Conservation (phyloP, 2,113 vertebrate species). For the Prionailurus bengalensis region DNA sequence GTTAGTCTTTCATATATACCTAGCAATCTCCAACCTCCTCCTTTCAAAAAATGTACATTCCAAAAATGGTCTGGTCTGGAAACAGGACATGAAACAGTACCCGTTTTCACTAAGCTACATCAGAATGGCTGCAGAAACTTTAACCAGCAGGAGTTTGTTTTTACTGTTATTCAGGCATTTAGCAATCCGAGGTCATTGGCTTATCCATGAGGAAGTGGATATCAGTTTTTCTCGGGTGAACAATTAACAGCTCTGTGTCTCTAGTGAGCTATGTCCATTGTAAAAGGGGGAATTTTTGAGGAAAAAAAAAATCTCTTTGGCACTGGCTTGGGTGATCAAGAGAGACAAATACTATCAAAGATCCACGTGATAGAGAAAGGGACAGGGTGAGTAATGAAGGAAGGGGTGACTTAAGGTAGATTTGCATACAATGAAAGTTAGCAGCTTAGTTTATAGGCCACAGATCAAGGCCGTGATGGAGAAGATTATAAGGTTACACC, state of each 20-base stretch:
- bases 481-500: conserved; percentile 20
- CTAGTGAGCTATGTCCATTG: background rate
- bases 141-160: background rate
- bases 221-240: conserved; percentile 25
- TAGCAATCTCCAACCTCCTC: background rate
- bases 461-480: conserved; percentile 31
- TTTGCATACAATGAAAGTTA: background rate
- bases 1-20: background rate
- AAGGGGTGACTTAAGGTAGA: background rate
- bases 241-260: background rate
- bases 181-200: background rate
- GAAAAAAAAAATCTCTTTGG: background rate
- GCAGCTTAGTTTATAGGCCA: background rate
- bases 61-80: background rate
- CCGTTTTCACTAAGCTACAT: background rate
- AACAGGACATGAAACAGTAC: background rate
- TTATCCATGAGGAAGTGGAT: background rate
- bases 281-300: conserved; percentile 15
- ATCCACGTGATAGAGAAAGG: background rate
- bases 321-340: background rate
- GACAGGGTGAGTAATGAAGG: background rate
- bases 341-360: background rate
- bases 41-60: background rate
- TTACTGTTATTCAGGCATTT: background rate
- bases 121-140: conserved; percentile 5